Conservation (phyloP, 2,113 vertebrate genomes). For the Peromyscus californicus region DNA sequence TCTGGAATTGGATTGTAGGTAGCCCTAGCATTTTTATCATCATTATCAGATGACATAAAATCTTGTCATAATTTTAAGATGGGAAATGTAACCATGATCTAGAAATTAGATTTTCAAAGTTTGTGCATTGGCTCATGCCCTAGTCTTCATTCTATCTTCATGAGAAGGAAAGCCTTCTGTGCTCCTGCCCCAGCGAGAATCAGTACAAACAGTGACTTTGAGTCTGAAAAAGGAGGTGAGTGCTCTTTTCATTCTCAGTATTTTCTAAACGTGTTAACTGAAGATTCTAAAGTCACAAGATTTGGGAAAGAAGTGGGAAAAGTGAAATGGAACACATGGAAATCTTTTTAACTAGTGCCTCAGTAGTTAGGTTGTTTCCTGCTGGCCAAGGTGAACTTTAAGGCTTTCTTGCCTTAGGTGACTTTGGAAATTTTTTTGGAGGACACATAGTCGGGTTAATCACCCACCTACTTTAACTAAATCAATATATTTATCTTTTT, state of each 20-base stretch:
- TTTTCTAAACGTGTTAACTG: neutral
- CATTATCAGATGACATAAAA: neutral
- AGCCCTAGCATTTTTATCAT: neutral
- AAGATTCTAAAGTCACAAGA: neutral
- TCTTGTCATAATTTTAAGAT: neutral
- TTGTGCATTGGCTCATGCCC: neutral
- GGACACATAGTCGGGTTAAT: neutral
- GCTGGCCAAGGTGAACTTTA: neutral
- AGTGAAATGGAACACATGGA: neutral
- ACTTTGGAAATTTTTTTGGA: neutral
- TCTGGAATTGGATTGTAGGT: slow-evolving; percentile 17
- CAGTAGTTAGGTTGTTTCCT: neutral
- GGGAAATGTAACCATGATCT: neutral
- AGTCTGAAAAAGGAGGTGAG: neutral
- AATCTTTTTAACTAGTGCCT: neutral
- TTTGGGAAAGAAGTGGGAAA: neutral
- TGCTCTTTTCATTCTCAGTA: neutral
- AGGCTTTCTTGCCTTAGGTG: neutral
- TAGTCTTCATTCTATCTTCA: neutral
- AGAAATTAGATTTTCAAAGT: neutral
- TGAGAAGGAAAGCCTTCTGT: neutral
- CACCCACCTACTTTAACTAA: neutral
- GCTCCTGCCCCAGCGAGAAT: neutral
- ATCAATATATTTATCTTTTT: neutral
- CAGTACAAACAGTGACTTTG: neutral